phyloP scores from a whole-genome alignment of 2,113 vertebrate species.

The Vanacampus margaritifer region DNA sequence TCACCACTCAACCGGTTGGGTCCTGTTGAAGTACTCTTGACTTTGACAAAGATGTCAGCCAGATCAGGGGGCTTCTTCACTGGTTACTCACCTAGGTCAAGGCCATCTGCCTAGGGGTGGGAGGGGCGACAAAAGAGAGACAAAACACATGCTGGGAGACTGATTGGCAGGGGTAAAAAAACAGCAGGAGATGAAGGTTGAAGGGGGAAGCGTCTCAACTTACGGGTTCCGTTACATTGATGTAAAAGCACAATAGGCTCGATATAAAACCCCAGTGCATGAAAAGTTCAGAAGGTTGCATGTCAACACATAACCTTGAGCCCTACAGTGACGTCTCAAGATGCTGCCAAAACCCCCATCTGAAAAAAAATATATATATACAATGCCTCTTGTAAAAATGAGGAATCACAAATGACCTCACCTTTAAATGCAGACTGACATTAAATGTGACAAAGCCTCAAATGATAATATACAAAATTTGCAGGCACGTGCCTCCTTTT shows the following conservation, averaged over 20 bases:
- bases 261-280: conserved; percentile 18
- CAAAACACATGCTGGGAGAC: conserved; percentile 7
- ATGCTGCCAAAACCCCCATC: conserved; percentile 51
- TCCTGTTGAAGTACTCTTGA: conserved; percentile 28
- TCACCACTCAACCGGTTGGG: conserved; percentile 35
- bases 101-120: conserved; percentile 30
- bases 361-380: background rate
- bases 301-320: conserved; percentile 35
- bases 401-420: background rate
- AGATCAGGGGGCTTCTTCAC: conserved; percentile 34
- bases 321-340: conserved; percentile 41
- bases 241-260: conserved; percentile 40
- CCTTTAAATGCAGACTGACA: background rate
- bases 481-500: background rate
- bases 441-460: background rate
- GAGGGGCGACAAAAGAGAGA: background rate
- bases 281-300: conserved; percentile 32
- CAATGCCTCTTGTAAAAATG: background rate
- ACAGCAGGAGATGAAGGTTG: conserved; percentile 25
- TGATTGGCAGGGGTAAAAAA: conserved; percentile 18
- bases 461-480: background rate
- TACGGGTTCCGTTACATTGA: conserved; percentile 44
- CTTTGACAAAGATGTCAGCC: conserved; percentile 38
- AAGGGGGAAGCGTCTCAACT: conserved; percentile 21
- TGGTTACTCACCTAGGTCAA: conserved; percentile 52